Evolutionary conservation across 2,113 vertebrate species (phyloP).

Genomic region (Salvelinus sp.): DNA sequence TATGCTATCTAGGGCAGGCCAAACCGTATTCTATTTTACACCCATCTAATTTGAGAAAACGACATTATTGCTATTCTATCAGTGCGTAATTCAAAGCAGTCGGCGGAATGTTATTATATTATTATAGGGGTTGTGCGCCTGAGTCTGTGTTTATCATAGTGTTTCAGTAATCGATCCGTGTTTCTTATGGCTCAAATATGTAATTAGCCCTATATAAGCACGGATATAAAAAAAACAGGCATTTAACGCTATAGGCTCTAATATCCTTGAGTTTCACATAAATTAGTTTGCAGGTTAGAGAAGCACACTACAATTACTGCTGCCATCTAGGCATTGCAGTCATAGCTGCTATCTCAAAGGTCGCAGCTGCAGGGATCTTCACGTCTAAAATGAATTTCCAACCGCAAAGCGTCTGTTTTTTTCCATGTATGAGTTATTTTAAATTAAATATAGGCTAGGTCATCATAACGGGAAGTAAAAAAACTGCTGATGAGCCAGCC

Average conservation of each 20-base stretch:
- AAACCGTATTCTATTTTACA: neutral
- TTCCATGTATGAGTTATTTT: slow-evolving; percentile 9
- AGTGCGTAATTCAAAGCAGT: neutral
- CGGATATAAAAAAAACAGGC: neutral
- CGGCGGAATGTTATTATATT: neutral
- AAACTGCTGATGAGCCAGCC: neutral
- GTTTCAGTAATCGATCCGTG: neutral
- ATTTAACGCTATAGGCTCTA: neutral
- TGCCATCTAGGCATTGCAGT: neutral
- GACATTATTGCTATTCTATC: neutral
- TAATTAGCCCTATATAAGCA: neutral
- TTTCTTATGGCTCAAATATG: neutral
- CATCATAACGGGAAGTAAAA: too few species aligned
- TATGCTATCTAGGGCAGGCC: neutral
- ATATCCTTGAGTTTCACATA: neutral
- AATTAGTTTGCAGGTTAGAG: neutral
- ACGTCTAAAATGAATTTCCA: neutral
- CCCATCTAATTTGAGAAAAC: neutral
- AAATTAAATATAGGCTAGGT: too few species aligned
- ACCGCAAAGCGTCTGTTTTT: neutral
- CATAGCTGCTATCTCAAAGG: slow-evolving; percentile 20
- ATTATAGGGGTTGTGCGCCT: neutral
- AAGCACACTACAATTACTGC: too few species aligned
- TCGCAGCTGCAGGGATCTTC: slow-evolving; percentile 13
- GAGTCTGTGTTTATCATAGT: neutral